These are phyloP conservation scores for Anguilla pacifica DNA, from an alignment of 2,797 vertebrate species.

Conservation along the genomic window DNA sequence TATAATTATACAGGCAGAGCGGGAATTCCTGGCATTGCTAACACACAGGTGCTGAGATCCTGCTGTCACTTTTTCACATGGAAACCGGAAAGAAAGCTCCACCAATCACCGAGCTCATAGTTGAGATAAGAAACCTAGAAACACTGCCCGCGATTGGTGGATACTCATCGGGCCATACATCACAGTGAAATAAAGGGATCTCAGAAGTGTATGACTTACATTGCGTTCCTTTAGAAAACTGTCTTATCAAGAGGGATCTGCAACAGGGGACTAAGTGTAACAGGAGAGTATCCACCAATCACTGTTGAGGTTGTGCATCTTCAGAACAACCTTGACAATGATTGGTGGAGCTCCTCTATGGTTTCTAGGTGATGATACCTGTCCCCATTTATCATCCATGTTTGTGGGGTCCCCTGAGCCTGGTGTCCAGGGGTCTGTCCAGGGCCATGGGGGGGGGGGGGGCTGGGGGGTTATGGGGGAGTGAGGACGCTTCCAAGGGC, in stretches of 20 bases:
- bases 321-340: no score
- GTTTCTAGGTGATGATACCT: no score
- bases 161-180: neutral
- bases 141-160: neutral
- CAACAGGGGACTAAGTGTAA: neutral
- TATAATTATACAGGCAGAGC: no score
- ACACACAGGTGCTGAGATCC: conserved; percentile 46
- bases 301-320: no score
- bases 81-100: neutral
- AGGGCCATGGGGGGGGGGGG: no score
- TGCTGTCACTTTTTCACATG: neutral
- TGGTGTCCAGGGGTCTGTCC: no score
- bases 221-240: neutral
- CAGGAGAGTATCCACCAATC: neutral
- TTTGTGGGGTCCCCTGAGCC: neutral
- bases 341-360: no score
- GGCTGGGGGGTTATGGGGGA: no score
- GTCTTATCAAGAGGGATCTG: neutral
- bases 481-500: no score
- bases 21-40: conserved; percentile 43
- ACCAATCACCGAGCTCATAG: neutral
- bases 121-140: neutral
- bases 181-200: neutral
- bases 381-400: no score
- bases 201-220: no score